Evolutionary conservation across 2,888 invertebrate species (phyloP).

Genomic region (Coronaproctus castanopsis): DNA sequence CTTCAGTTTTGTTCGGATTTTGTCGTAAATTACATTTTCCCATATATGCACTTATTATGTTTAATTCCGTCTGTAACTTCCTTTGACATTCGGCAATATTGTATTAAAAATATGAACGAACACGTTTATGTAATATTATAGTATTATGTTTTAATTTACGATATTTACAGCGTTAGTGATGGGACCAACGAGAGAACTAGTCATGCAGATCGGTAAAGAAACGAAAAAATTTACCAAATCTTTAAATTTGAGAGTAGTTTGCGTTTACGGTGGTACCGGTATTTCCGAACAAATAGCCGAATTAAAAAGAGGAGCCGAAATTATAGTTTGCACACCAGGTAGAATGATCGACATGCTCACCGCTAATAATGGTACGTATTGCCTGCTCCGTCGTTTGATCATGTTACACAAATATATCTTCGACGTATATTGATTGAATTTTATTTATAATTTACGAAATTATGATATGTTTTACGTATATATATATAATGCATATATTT

Average conservation of each 20-base stretch:
- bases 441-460: background rate
- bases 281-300: conserved; percentile 80
- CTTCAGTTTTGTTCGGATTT: too few species aligned
- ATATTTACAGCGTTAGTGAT: conserved; percentile 62
- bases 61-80: too few species aligned
- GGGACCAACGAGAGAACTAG: conserved; percentile 93
- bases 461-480: background rate
- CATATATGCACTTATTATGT: too few species aligned
- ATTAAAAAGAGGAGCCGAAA: conserved; percentile 86
- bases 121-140: too few species aligned
- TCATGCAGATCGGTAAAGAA: conserved; percentile 96
- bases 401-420: too few species aligned
- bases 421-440: too few species aligned
- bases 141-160: too few species aligned
- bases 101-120: too few species aligned
- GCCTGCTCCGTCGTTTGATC: background rate
- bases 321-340: conserved; percentile 97
- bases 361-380: conserved; percentile 62
- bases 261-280: conserved; percentile 96
- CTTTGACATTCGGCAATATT: too few species aligned
- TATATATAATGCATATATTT: background rate
- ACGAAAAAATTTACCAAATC: conserved; percentile 86
- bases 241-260: conserved; percentile 66
- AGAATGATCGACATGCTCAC: conserved; percentile 99
- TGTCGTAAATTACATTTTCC: too few species aligned